These are phyloP conservation scores for Bombus picipes DNA, from an alignment of 1,140 invertebrate species.

Conservation along the genomic window DNA sequence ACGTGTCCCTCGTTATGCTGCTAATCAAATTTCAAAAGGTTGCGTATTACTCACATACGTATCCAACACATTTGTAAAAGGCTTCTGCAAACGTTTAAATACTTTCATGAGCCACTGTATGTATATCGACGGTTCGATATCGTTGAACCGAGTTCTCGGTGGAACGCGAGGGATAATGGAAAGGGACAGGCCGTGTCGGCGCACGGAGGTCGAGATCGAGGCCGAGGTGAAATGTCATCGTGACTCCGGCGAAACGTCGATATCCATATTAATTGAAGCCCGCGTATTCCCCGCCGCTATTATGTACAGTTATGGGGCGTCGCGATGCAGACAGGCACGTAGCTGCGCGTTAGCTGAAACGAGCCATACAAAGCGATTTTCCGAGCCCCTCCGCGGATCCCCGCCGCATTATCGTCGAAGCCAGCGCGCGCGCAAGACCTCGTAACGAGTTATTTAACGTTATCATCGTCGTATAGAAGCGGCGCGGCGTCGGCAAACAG, in stretches of 20 bases:
- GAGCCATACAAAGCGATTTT: slow-evolving; percentile 55
- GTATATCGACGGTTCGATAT: background rate
- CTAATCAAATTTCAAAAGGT: too few relatives aligned
- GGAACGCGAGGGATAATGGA: background rate
- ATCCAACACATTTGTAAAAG: background rate
- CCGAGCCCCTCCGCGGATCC: background rate
- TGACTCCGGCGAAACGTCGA: slow-evolving; percentile 40
- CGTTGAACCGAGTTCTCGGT: background rate
- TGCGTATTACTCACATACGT: too few relatives aligned
- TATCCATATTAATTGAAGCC: slow-evolving; percentile 61
- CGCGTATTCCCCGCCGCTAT: slow-evolving; percentile 49
- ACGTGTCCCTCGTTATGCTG: too few relatives aligned
- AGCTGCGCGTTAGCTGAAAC: slow-evolving; percentile 41
- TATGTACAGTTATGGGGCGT: slow-evolving; percentile 48
- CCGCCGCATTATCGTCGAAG: slow-evolving; percentile 43
- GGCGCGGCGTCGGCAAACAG: slow-evolving; percentile 32
- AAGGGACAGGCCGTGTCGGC: background rate
- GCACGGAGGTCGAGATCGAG: background rate
- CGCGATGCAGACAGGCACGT: slow-evolving; percentile 42
- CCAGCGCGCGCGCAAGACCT: slow-evolving; percentile 13
- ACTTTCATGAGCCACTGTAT: background rate
- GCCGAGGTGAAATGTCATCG: slow-evolving; percentile 37
- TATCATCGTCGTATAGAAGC: slow-evolving; percentile 44
- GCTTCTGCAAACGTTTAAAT: background rate
- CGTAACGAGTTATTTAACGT: slow-evolving; percentile 58